Base-by-base conservation (phyloP, 2,888 invertebrate species). In the Bruchidius siliquastri region DNA sequence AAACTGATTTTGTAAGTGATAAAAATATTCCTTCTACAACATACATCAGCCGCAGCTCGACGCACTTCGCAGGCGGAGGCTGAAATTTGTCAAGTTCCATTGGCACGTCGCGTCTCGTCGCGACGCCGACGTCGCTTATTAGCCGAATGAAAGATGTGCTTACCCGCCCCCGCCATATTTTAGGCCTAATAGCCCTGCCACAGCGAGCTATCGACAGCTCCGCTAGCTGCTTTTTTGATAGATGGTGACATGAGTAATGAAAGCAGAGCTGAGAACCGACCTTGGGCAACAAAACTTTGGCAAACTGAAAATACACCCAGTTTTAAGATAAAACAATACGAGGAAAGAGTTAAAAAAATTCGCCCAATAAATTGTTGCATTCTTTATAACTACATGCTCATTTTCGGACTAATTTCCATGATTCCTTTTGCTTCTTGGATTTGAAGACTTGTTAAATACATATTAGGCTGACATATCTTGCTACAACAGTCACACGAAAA, bases 201-300 rank as follows among this genome's bases (percentile, higher is more conserved):
- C 77, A 13, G 49, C 78, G 75, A 77, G 78, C 81, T 81, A 82
- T 82, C 82, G 82, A 82, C 80, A 79, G 80, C 78, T 77, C 78
- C 81, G 83, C 80, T 81, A 81, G 81, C 79, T 82, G 81, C 71
- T 73, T 74, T 73, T 32, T 82, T 83, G 83, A 84, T 84, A 82
- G 83, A 83, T 82, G 83, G 80, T 80, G 83, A 82, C 82, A 81
- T 83, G 81, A 83, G 83, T 83, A 83, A 83, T 82, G 83, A 83
- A 82, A 78, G 81, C 69, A 49, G 13, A 13, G 18, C 49, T 49
- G 49, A 49, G 6, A 49, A 13, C 13, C 49, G 49, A 49, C 3
- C 49, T 26, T 26, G 26, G 3, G 26, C 8, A 26, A 26, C 3
- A 8, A 2, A 2, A 26, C 26, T 26, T 26, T 8, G 2, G 26